Evolutionary conservation across 2,888 invertebrate genomes (phyloP).

Genomic region (Caenorhabditis sp.): DNA sequence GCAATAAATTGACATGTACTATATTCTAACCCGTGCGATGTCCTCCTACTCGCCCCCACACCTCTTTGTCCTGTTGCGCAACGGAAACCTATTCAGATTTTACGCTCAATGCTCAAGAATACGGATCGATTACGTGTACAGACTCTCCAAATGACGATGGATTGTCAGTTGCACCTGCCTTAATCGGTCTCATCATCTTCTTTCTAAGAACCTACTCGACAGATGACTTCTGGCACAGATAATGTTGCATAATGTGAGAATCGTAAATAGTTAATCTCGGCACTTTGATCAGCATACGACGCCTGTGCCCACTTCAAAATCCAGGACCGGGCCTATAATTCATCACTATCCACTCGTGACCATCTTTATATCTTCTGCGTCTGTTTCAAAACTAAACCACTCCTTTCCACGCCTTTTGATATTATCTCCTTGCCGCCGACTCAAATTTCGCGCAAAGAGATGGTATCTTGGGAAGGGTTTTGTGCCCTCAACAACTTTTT

Average conservation of each 20-base stretch:
- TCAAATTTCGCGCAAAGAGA: constrained; percentile 58
- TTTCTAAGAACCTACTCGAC: constrained; percentile 4
- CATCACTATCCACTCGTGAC: constrained; percentile 64
- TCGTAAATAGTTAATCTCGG: constrained; percentile 42
- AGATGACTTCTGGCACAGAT: too few species aligned
- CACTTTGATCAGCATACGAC: constrained; percentile 42
- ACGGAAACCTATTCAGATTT: constrained; percentile 44
- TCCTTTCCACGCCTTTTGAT: constrained; percentile 51
- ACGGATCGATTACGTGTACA: constrained; percentile 37
- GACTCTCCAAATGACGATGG: constrained; percentile 21
- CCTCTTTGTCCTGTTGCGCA: constrained; percentile 62
- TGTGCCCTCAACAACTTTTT: constrained; percentile 9
- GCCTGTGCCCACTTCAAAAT: constrained; percentile 8
- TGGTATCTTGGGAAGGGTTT: constrained; percentile 55
- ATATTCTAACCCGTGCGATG: constrained; percentile 37
- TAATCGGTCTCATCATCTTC: constrained; percentile 45
- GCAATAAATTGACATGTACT: constrained; percentile 60
- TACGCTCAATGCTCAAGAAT: constrained; percentile 63
- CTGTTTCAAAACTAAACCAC: constrained; percentile 51
- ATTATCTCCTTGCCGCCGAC: constrained; percentile 47
- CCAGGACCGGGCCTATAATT: constrained; percentile 57
- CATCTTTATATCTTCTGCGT: constrained; percentile 33
- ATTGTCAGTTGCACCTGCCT: constrained; percentile 34
- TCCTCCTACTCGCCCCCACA: constrained; percentile 33
- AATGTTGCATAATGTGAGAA: constrained; percentile 40